Conservation (phyloP, 2,113 vertebrate species). For the Indicator indicator region DNA sequence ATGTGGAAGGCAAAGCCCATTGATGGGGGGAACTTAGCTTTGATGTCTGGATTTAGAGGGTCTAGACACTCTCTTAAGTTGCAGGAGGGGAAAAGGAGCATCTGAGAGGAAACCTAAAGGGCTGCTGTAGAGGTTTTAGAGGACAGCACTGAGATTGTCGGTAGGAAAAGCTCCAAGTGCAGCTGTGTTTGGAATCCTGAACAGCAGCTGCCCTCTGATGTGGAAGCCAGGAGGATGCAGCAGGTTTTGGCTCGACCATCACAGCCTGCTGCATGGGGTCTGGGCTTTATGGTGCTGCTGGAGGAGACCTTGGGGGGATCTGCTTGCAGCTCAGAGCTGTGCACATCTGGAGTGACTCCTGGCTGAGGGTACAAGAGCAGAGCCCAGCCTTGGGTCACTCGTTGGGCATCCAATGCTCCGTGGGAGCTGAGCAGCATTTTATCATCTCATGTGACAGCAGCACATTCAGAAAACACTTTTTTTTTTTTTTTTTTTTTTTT, state of each 20-base stretch:
- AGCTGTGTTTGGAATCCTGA: background rate
- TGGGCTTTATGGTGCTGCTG: background rate
- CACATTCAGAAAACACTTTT: background rate
- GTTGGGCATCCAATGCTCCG: background rate
- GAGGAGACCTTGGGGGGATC: background rate
- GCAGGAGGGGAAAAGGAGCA: background rate
- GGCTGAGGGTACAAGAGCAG: background rate
- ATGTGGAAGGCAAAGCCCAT: background rate
- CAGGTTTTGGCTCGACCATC: background rate
- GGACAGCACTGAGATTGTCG: background rate
- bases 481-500: background rate
- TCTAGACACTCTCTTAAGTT: background rate
- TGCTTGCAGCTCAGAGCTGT: rapidly evolving
- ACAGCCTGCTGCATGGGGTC: background rate
- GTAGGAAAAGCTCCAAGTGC: background rate
- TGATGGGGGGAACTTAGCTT: background rate
- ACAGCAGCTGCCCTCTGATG: background rate
- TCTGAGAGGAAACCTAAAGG: background rate
- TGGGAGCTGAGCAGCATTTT: rapidly evolving
- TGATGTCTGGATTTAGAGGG: background rate
- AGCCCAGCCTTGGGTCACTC: rapidly evolving
- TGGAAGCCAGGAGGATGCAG: background rate
- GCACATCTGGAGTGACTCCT: background rate
- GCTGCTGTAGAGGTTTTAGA: background rate
- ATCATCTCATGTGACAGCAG: background rate